Percentiles rank a stretch among this genome's conserved stretches.
phyloP scores from a whole-genome alignment of 1,140 invertebrate genomes.

The Conus betulinus region DNA sequence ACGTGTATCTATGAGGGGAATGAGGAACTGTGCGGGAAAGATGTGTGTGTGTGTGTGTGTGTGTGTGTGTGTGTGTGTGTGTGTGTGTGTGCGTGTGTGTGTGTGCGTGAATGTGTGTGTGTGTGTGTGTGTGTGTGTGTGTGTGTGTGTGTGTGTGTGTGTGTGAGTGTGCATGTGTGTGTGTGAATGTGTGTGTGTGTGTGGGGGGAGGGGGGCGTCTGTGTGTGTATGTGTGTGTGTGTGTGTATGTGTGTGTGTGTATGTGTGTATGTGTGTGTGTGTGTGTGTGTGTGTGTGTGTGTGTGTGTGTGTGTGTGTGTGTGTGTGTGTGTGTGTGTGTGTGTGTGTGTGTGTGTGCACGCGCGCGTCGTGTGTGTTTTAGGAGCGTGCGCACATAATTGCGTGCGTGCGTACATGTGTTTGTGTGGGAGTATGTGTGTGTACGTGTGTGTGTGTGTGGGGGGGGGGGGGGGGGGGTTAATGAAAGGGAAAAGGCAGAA shows the following conservation, averaged over 20 bases:
- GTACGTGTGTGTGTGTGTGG: too few species aligned
- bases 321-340: background rate
- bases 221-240: background rate
- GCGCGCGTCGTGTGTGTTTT: too few species aligned
- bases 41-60: too few species aligned
- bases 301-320: background rate
- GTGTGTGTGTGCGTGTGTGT: conserved; percentile 1
- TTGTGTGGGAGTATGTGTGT: too few species aligned
- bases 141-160: conserved; percentile 2
- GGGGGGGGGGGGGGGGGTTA: too few species aligned
- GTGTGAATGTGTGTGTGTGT: background rate
- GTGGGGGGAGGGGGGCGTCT: too few species aligned
- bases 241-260: background rate
- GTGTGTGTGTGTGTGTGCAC: background rate
- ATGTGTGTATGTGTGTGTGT: background rate
- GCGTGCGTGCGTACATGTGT: too few species aligned
- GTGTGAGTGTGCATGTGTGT: background rate
- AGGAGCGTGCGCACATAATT: too few species aligned
- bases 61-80: background rate
- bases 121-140: conserved; percentile 1
- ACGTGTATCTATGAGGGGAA: too few species aligned
- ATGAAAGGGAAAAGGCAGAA: too few species aligned
- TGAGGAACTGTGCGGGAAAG: too few species aligned
- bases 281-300: background rate
- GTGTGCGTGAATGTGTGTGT: background rate